These are phyloP conservation scores for Abrostola triplasia DNA, from an alignment of 2,888 invertebrate species.

Conservation along the genomic window DNA sequence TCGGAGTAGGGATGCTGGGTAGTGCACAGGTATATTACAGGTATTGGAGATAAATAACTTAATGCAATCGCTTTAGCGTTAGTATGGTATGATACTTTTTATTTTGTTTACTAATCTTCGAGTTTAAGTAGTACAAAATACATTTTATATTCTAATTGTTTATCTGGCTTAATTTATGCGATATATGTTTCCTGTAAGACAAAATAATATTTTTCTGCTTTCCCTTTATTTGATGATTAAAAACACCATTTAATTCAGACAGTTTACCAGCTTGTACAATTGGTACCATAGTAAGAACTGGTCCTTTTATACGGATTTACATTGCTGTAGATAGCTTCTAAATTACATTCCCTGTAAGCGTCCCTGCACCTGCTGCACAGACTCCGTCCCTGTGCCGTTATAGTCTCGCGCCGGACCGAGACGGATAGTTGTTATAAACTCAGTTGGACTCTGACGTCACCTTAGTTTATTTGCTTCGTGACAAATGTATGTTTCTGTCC, in stretches of 20 bases:
- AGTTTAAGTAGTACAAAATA: too few relatives aligned
- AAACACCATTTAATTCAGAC: too few relatives aligned
- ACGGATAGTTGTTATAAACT: slow-evolving; percentile 61
- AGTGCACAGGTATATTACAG: neutral
- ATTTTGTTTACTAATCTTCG: too few relatives aligned
- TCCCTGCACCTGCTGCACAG: neutral
- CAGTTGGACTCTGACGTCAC: slow-evolving; percentile 44
- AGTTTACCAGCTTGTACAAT: too few relatives aligned
- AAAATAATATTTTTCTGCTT: too few relatives aligned
- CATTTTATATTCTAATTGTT: too few relatives aligned
- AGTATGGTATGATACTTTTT: neutral
- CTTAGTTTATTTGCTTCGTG: slow-evolving; percentile 53
- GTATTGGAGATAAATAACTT: neutral
- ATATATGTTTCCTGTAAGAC: too few relatives aligned
- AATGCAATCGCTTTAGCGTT: neutral
- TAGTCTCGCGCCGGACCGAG: slow-evolving; percentile 45
- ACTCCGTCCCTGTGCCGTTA: slow-evolving; percentile 40
- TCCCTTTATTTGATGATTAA: too few relatives aligned
- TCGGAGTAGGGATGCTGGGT: slow-evolving; percentile 17
- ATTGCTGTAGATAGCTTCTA: neutral
- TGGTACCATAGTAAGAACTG: neutral
- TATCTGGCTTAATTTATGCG: too few relatives aligned
- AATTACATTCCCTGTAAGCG: neutral
- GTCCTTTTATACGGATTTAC: neutral
- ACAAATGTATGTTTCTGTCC: slow-evolving; percentile 52